Percentiles rank a stretch among this genome's conserved stretches.
phyloP scores from a whole-genome alignment of 2,888 invertebrate genomes.

The Tiliacea aurago region DNA sequence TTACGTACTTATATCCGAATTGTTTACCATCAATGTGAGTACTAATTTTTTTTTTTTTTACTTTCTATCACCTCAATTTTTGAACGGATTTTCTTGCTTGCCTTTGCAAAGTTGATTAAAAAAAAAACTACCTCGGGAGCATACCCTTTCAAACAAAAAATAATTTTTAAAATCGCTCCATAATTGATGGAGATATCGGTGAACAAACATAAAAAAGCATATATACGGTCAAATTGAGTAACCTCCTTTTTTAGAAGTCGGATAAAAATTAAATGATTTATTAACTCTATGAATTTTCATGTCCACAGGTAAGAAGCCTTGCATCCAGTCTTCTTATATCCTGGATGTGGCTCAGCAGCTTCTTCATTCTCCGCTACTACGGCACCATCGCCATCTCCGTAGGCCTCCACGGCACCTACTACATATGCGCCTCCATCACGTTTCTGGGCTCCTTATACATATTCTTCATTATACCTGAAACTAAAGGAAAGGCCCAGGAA shows the following conservation, averaged over 20 bases:
- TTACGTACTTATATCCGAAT: constrained; percentile 85
- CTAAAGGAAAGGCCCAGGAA: constrained; percentile 82
- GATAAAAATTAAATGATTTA: too few species aligned
- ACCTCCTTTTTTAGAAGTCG: too few species aligned
- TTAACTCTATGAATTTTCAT: not conserved
- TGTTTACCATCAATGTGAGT: constrained; percentile 87
- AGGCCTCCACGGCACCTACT: constrained; percentile 85
- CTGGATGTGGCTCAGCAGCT: constrained; percentile 87
- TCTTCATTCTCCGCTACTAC: constrained; percentile 85
- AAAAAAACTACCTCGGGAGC: too few species aligned
- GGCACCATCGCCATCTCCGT: constrained; percentile 79
- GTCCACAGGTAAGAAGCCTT: constrained; percentile 81
- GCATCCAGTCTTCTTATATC: constrained; percentile 86
- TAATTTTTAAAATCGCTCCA: too few species aligned
- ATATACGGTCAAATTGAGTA: too few species aligned
- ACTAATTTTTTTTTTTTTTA: constrained; percentile 24
- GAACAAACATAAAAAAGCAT: too few species aligned
- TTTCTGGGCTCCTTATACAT: constrained; percentile 82
- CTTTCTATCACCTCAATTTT: too few species aligned
- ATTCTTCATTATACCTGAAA: constrained; percentile 81
- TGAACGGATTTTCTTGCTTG: too few species aligned
- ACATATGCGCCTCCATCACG: constrained; percentile 83
- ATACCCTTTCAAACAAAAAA: too few species aligned
- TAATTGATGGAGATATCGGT: too few species aligned
- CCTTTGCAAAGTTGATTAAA: not conserved